Conservation (phyloP, 2,797 vertebrate species). For the Enteromius afrohamiltoni region DNA sequence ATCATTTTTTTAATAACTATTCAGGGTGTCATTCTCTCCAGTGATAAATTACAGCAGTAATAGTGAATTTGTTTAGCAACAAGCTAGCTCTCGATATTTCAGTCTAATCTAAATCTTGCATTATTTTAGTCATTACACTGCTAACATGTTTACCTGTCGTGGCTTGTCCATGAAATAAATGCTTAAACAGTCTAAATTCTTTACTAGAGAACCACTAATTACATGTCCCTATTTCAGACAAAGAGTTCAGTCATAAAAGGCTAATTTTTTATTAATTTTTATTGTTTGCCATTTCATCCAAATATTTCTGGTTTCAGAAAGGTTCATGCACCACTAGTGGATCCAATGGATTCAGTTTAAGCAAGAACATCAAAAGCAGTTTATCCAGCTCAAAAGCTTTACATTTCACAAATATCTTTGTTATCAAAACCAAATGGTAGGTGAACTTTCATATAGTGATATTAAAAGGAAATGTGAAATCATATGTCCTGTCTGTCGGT, state of each 20-base stretch:
- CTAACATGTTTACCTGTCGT: neutral
- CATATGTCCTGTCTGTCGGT: neutral
- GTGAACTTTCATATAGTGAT: neutral
- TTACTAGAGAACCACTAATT: neutral
- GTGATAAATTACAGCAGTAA: neutral
- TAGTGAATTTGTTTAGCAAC: neutral
- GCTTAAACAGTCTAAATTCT: neutral
- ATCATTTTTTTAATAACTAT: neutral
- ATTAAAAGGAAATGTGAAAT: conserved; percentile 12
- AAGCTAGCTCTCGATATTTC: neutral
- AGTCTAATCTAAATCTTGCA: neutral
- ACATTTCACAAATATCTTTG: neutral
- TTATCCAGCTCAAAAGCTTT: neutral
- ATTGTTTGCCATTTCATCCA: neutral
- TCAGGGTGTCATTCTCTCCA: neutral
- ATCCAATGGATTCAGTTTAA: neutral
- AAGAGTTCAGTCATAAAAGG: neutral
- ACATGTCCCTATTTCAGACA: neutral
- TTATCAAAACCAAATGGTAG: neutral
- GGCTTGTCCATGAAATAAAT: neutral
- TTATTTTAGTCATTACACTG: neutral
- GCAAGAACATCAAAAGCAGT: neutral
- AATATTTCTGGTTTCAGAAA: neutral
- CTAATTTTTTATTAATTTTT: neutral
- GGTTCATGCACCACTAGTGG: neutral